Conservation (phyloP, 2,797 vertebrate species). For the Crocodylus rhombifer region DNA sequence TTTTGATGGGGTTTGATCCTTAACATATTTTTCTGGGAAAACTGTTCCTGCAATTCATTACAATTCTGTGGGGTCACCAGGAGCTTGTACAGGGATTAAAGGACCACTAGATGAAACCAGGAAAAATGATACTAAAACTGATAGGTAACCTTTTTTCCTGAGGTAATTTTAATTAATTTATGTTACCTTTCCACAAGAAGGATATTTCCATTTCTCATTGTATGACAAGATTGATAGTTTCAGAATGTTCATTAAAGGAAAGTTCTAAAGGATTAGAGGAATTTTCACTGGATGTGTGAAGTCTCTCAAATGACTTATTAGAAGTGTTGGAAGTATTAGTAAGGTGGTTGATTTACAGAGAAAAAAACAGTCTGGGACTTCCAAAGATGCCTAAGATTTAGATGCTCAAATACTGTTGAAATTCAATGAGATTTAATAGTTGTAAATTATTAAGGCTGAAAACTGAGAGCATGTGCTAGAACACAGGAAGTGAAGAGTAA, state of each 20-base stretch:
- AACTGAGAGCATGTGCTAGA: background rate
- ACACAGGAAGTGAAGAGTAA: background rate
- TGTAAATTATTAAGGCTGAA: background rate
- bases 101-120: background rate
- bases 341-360: background rate
- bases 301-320: background rate
- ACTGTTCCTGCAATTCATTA: background rate
- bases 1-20: no score
- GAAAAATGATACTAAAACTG: background rate
- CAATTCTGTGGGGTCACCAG: background rate
- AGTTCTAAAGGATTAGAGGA: fast-evolving
- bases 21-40: background rate
- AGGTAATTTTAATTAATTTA: background rate
- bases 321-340: background rate
- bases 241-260: background rate
- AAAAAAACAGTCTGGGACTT: background rate
- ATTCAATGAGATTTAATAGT: background rate
- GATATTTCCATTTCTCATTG: background rate
- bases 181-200: background rate
- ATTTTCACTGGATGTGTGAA: background rate
- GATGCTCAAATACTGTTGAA: background rate
- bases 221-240: background rate
- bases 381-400: background rate
- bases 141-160: background rate
- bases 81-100: background rate